Base-by-base conservation (phyloP, 2,888 invertebrate species). In the Tenthredo amoena region DNA sequence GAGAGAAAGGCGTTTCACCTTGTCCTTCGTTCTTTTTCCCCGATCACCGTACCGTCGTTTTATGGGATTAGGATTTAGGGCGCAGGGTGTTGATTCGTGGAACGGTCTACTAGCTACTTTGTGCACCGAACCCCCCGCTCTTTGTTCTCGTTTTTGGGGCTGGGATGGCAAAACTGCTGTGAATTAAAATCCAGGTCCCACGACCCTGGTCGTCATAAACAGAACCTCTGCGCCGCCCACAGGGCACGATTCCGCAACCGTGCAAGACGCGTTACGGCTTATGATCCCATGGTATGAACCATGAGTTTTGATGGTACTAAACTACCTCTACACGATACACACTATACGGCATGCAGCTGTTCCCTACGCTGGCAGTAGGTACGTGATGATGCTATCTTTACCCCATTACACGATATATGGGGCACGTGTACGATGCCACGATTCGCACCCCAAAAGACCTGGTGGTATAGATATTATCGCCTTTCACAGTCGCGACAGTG, bases 391-490 rank as follows among this genome's bases (percentile, higher is more conserved):
- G 21, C 40, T 74, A 74, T 74, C 72, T 74, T 43, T 43, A 31
- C 40, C 40, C 72, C 68, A 68, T 68, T 34, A 34, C 34, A 26
- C 34, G 68, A 68, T 34, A 68, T 68, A 34, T 68, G 10, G 34
- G 43, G 72, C 72, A 43, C 72, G 72, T 74, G 72, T 43, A 21
- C 72, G 72, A 74, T 74, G 72, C 72, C 40, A 74, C 72, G 15
- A 74, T 43, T 43, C 4, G 21, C 15, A 37, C 72, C 72, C 68
- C n/a, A 18, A 68, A 74, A 21, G 40, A 74, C 72, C 40, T 43
- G 72, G 72, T 43, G 43, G 21, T 26, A 12, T 15, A 74, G 72
- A 74, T 74, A 43, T n/a, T 74, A 74, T 74, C 72, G 43, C 12
- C 26, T 55, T 31, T 6, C 9, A 50, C 9, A 34, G 50, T 31